Percentiles rank a stretch among this genome's conserved stretches.
These are phyloP conservation scores for Rhagoletis zephyria DNA, from an alignment of 1,140 invertebrate species.

Conservation along the genomic window DNA sequence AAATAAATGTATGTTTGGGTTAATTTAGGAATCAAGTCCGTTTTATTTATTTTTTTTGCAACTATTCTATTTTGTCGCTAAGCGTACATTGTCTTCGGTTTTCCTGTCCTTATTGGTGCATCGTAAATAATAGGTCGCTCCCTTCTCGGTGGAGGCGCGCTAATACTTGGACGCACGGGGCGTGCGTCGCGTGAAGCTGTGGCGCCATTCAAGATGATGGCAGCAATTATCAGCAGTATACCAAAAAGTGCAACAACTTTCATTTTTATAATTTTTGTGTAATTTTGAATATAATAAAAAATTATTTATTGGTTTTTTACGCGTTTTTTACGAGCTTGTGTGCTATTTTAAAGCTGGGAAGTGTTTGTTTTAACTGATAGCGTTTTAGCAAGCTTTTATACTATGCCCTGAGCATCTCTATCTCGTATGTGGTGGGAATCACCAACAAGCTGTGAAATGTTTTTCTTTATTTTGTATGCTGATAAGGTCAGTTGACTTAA, in stretches of 20 bases:
- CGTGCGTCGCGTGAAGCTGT: slow-evolving; percentile 38
- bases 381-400: slow-evolving; percentile 8
- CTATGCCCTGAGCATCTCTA: background rate
- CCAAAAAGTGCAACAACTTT: slow-evolving; percentile 18
- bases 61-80: background rate
- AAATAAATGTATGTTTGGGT: background rate
- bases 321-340: background rate
- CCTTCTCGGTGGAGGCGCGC: slow-evolving; percentile 15
- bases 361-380: background rate
- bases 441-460: background rate
- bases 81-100: slow-evolving; percentile 44
- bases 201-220: background rate
- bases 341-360: background rate
- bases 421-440: background rate
- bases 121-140: slow-evolving; percentile 49
- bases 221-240: slow-evolving; percentile 20
- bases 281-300: too few relatives aligned
- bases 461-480: background rate
- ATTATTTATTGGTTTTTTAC: background rate
- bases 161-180: slow-evolving; percentile 34
- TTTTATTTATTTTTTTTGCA: background rate
- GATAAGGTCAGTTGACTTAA: slow-evolving; percentile 1
- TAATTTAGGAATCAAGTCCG: background rate
- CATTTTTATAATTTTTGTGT: background rate
- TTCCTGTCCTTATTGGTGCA: slow-evolving; percentile 3